Evolutionary conservation across 2,113 vertebrate species (phyloP).

Genomic region (Mustela nigripes): DNA sequence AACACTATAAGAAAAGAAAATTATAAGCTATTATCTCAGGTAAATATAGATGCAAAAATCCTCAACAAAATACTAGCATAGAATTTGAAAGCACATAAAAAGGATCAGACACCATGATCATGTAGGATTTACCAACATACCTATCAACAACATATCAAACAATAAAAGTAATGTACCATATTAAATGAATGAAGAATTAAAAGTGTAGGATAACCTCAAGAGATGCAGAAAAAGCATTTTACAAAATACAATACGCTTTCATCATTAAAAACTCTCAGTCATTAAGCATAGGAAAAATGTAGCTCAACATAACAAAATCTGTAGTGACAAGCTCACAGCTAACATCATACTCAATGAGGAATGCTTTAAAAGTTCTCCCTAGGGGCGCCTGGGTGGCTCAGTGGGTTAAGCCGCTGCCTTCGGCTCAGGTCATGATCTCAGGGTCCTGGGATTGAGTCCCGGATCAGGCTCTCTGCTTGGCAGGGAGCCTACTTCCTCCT

Average conservation of each 20-base stretch:
- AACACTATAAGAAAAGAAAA: neutral
- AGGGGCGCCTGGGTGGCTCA: too few relatives aligned
- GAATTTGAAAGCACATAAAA: neutral
- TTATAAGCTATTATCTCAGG: neutral
- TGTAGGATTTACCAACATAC: neutral
- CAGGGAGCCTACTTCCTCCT: too few relatives aligned
- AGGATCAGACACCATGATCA: neutral
- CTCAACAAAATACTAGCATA: neutral
- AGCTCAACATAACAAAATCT: neutral
- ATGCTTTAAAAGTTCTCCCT: too few relatives aligned
- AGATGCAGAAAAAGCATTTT: neutral
- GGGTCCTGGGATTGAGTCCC: too few relatives aligned
- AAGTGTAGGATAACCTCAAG: neutral
- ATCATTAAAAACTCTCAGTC: neutral
- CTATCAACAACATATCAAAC: neutral
- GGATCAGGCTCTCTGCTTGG: too few relatives aligned
- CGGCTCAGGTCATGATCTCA: too few relatives aligned
- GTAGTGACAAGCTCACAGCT: neutral
- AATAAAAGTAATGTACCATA: neutral
- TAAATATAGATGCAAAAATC: neutral
- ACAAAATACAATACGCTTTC: neutral
- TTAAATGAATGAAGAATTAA: neutral
- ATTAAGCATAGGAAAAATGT: neutral
- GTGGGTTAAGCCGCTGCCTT: too few relatives aligned
- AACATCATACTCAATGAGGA: neutral